Base-by-base conservation (phyloP, 2,888 invertebrate genomes). In the Bruchidius siliquastri region DNA sequence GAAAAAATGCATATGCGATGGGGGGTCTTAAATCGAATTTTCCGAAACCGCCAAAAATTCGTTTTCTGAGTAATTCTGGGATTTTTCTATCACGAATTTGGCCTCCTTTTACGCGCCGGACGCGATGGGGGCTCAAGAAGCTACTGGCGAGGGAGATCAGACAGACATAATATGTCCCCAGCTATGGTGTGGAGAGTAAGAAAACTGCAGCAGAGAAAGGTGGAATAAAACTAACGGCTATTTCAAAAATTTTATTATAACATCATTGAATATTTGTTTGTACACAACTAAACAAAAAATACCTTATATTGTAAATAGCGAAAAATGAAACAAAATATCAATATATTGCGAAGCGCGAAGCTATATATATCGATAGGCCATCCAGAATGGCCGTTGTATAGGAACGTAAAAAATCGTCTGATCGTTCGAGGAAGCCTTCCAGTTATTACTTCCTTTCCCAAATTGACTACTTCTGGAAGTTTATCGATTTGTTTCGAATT, bases 221-320 rank as follows among this genome's bases (percentile, higher is more conserved):
- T 4, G 8, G 18, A 49, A 49, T 49, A 13, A 49, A 49, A 49
- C 49, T 1, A 49, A 13, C 49, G 49, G 1, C 18, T 72, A n/a
- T 70, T 73, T 21, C 21, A 69, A 74, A 72, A 72, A 68, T 74
- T 76, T 74, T 74, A 75, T 76, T 75, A 74, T 69, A 75, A 75
- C 72, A 73, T 73, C 72, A 73, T 75, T 72, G 68, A 67, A 22
- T 30, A 49, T 71, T 21, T 73, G 73, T 49, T 49, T 49, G 49
- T 49, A 49, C 49, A 49, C 49, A 49, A 49, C 49, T 49, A 49
- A 49, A 49, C 49, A 49, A 49, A 49, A 49, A 49, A 49, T 49
- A 49, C 49, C 49, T 49, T 49, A 49, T 49, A 49, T 49, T 49
- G 49, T 49, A 49, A 49, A 49, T 49, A 49, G 49, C 49, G 49